A percentile compares a stretch with the other conserved stretches of the same genome.
Evolutionary conservation across 2,888 invertebrate species (phyloP).

Genomic region (Oegoconia quadripuncta): DNA sequence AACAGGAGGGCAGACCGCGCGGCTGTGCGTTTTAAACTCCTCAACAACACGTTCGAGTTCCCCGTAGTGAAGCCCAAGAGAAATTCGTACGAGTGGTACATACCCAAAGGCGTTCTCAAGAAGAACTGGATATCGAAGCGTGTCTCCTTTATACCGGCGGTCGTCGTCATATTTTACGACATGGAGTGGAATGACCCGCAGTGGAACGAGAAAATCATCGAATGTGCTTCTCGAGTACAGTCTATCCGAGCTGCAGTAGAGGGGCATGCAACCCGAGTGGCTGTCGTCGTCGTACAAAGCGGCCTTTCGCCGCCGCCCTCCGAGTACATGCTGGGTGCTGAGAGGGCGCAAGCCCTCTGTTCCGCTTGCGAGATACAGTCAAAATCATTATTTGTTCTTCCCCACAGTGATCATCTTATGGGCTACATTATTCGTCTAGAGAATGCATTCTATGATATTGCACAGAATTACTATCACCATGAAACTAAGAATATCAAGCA

Average conservation of each 20-base stretch:
- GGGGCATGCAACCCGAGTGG: conserved; percentile 86
- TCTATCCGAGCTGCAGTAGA: conserved; percentile 86
- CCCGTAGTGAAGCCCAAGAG: conserved; percentile 92
- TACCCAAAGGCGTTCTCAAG: conserved; percentile 95
- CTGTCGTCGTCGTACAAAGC: conserved; percentile 94
- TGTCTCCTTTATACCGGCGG: conserved; percentile 91
- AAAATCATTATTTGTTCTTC: conserved; percentile 95
- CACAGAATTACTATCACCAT: conserved; percentile 94
- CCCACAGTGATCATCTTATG: conserved; percentile 92
- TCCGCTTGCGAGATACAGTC: conserved; percentile 94
- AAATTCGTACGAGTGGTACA: conserved; percentile 96
- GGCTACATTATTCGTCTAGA: conserved; percentile 89
- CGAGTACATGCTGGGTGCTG: conserved; percentile 92
- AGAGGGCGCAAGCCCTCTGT: conserved; percentile 94
- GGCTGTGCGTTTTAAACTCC: conserved; percentile 89
- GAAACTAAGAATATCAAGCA: conserved; percentile 92
- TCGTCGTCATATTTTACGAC: conserved; percentile 96
- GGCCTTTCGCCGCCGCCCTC: conserved; percentile 87
- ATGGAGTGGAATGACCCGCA: conserved; percentile 97
- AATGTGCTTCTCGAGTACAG: conserved; percentile 94
- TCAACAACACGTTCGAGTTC: conserved; percentile 91
- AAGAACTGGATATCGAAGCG: conserved; percentile 98
- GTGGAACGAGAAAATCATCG: conserved; percentile 97
- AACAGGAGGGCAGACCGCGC: conserved; percentile 90
- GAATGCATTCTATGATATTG: conserved; percentile 95